A percentile compares a stretch with the other conserved stretches of the same genome.
phyloP scores from a whole-genome alignment of 2,113 vertebrate species.

The Lepus americanus region DNA sequence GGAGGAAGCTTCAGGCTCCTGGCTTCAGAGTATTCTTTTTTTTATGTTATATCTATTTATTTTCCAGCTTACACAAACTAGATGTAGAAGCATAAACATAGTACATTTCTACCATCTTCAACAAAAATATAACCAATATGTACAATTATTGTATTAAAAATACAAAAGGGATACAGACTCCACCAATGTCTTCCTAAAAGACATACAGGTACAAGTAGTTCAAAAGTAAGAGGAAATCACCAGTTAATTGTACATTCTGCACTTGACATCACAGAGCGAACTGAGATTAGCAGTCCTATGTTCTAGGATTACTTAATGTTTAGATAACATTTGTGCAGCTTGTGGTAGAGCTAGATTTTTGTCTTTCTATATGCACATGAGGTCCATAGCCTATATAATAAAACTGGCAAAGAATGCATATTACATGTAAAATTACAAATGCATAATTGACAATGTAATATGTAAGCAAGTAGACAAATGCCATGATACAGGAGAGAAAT shows the following conservation, averaged over 20 bases:
- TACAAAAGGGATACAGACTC: constrained; percentile 99
- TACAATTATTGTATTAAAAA: constrained; percentile 99
- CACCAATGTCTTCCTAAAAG: constrained; percentile 99
- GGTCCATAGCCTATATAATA: constrained; percentile 93
- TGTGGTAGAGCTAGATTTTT: constrained; percentile 92
- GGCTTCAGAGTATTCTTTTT: too few relatives aligned
- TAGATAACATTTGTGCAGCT: constrained; percentile 97
- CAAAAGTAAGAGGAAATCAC: constrained; percentile 98
- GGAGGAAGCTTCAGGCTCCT: too few relatives aligned
- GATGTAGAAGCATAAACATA: constrained; percentile 99
- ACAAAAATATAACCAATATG: constrained; percentile 99
- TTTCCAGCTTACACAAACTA: constrained; percentile 99
- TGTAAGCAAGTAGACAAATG: constrained; percentile 92
- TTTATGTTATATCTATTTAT: constrained; percentile 97
- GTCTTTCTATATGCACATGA: constrained; percentile 95
- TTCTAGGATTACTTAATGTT: constrained; percentile 98
- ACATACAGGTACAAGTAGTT: constrained; percentile 99
- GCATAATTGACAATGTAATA: constrained; percentile 94
- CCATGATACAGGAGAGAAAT: constrained; percentile 91
- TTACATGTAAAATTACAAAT: constrained; percentile 97
- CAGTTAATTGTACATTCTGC: constrained; percentile 99
- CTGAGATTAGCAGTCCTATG: constrained; percentile 98
- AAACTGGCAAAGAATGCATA: constrained; percentile 95
- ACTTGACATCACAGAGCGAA: constrained; percentile 98
- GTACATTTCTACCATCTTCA: constrained; percentile 99